These are phyloP conservation scores for Ephestia elutella DNA, from an alignment of 1,140 invertebrate species.

Conservation along the genomic window DNA sequence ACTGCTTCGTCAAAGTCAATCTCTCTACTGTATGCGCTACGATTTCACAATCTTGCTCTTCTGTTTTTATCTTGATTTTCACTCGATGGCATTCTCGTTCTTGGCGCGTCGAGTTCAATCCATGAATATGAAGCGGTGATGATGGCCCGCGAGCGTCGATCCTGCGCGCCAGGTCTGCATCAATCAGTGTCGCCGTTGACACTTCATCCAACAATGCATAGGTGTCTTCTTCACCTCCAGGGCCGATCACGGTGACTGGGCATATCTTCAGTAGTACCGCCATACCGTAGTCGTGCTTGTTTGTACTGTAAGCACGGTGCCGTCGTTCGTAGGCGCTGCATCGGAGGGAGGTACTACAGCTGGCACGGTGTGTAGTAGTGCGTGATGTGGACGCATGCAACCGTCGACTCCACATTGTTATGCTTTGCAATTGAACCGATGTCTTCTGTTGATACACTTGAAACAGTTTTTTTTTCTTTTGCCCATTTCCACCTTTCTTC, in stretches of 20 bases:
- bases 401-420: constrained; percentile 9
- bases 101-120: neutral
- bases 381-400: constrained; percentile 6
- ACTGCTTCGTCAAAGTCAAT: no score
- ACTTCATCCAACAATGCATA: constrained; percentile 7
- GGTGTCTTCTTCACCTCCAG: neutral
- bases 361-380: neutral
- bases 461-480: constrained; percentile 11
- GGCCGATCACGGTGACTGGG: constrained; percentile 1
- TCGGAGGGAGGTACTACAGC: neutral
- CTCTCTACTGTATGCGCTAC: no score
- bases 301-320: no score
- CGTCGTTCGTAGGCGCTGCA: neutral
- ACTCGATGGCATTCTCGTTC: neutral
- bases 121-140: neutral
- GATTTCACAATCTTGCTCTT: no score
- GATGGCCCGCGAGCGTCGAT: neutral
- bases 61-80: neutral
- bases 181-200: neutral
- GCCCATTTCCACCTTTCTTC: constrained; percentile 9
- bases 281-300: no score
- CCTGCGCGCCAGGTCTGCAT: neutral
- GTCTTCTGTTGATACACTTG: constrained; percentile 9
- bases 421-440: constrained; percentile 4
- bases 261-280: neutral